Conservation (phyloP, 1,140 invertebrate genomes). For the Saccostrea echinata region DNA sequence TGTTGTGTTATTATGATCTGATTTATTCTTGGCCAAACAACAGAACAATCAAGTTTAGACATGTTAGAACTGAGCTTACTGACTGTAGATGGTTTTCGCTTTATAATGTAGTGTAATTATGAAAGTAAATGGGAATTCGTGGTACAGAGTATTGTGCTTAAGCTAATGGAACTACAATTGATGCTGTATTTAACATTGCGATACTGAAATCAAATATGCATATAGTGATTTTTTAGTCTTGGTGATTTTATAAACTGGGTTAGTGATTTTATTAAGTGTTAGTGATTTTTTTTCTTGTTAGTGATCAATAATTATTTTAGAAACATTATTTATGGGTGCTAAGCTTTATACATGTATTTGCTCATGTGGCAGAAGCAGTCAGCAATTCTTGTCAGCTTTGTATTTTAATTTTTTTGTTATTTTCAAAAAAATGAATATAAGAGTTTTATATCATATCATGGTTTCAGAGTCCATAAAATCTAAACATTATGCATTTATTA, state of each 20-base stretch:
- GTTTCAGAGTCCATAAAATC: background rate
- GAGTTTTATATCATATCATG: background rate
- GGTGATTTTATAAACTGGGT: background rate
- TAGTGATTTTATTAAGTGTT: background rate
- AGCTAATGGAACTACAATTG: background rate
- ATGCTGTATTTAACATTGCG: no score
- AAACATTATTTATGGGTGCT: slow-evolving; percentile 26
- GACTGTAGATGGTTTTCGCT: background rate
- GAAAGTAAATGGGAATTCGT: background rate
- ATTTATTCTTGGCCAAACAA: background rate
- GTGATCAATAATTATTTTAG: background rate
- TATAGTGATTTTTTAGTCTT: background rate
- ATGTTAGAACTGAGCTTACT: background rate
- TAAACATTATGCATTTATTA: background rate
- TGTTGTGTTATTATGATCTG: background rate
- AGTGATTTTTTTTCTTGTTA: background rate
- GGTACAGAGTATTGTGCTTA: background rate
- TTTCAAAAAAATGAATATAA: background rate
- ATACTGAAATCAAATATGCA: background rate
- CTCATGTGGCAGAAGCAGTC: background rate
- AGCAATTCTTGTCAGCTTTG: slow-evolving; percentile 19
- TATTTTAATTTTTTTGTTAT: background rate
- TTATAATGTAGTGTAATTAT: background rate
- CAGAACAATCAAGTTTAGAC: no score
- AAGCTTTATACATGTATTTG: slow-evolving; percentile 6